Base-by-base conservation (phyloP, 2,113 vertebrate species). In the Sterrhoptilus dennistouni region DNA sequence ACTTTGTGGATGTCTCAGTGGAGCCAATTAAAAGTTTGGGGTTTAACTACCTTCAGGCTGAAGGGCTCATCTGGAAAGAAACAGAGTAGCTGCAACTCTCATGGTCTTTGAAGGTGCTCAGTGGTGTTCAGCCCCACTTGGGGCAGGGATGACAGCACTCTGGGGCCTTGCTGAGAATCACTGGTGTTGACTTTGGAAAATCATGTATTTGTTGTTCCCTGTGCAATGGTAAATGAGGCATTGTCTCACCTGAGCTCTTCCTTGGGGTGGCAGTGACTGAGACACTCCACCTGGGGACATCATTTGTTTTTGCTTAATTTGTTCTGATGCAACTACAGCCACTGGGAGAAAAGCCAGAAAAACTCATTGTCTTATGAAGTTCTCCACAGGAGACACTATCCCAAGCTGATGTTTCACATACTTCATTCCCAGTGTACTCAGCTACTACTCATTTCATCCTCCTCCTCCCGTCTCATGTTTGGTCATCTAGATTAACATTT, bases 1-100 rank as follows among this genome's bases (percentile, higher is more conserved):
- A 93, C 85, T 91, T 83, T 45, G 61, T 85, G 53, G 36, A 47
- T 61, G 54, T 83, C 96, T 88, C 95, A 77, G 36, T 88, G 63
- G 95, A 88, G 57, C 59, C 74, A 93, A 96, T 95, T 94, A 93
- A 85, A 95, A 94, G 91, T 96, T 90, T 90, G 53, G 0, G 5
- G 25, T 94, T 90, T 49, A 76, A 80, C 45, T 65, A 17, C 25
- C 28, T 85, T 40, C 28, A 72, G 36, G n/a, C 66, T 57, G 63
- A 71, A 77, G 31, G 40, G 6, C 57, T 93, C 57, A 72, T 80
- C 44, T 88, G 65, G 83, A 68, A 87, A 81, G 42, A 17, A 88
- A 57, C 1, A 4, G 50, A 74, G 18, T 68, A 69, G 33, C 40
- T 90, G 15, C 71, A 65, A 25, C 38, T 87, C 50, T 66, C 28